Conservation (phyloP, 2,888 invertebrate genomes). For the Tortrix viridana region DNA sequence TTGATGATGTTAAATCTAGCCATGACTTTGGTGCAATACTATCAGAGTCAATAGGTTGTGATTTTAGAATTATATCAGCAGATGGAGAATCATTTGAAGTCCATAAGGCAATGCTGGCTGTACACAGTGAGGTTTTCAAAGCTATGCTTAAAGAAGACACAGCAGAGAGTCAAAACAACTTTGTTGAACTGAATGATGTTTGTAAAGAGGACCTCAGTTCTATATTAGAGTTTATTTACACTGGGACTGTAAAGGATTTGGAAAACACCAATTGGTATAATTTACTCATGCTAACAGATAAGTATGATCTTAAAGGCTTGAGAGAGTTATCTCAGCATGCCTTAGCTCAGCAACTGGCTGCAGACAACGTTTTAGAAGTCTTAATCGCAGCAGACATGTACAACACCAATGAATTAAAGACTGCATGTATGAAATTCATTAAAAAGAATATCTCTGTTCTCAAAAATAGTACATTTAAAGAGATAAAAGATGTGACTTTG, state of each 20-base stretch:
- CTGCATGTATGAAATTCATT: slow-evolving; percentile 64
- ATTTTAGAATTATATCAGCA: slow-evolving; percentile 70
- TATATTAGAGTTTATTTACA: slow-evolving; percentile 71
- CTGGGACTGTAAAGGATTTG: slow-evolving; percentile 64
- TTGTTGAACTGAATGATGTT: slow-evolving; percentile 67
- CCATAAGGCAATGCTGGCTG: slow-evolving; percentile 64
- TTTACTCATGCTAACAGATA: slow-evolving; percentile 68
- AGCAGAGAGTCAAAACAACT: slow-evolving; percentile 69
- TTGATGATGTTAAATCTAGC: slow-evolving; percentile 52
- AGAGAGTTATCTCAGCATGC: slow-evolving; percentile 62
- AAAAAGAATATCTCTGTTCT: slow-evolving; percentile 61
- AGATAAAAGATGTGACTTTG: slow-evolving; percentile 63
- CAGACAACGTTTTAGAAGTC: slow-evolving; percentile 68
- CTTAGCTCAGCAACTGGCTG: slow-evolving; percentile 57
- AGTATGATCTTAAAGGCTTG: slow-evolving; percentile 66
- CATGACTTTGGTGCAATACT: slow-evolving; percentile 66
- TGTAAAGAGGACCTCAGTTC: slow-evolving; percentile 62
- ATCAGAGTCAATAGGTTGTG: slow-evolving; percentile 64
- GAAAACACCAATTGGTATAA: slow-evolving; percentile 61
- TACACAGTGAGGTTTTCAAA: slow-evolving; percentile 74
- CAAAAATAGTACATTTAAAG: slow-evolving; percentile 57
- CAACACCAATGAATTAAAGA: slow-evolving; percentile 63
- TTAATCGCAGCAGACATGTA: slow-evolving; percentile 67
- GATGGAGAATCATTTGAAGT: slow-evolving; percentile 68
- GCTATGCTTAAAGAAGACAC: slow-evolving; percentile 77